These are phyloP conservation scores for Physeter macrocephalus DNA, from an alignment of 2,113 vertebrate species.

Conservation along the genomic window DNA sequence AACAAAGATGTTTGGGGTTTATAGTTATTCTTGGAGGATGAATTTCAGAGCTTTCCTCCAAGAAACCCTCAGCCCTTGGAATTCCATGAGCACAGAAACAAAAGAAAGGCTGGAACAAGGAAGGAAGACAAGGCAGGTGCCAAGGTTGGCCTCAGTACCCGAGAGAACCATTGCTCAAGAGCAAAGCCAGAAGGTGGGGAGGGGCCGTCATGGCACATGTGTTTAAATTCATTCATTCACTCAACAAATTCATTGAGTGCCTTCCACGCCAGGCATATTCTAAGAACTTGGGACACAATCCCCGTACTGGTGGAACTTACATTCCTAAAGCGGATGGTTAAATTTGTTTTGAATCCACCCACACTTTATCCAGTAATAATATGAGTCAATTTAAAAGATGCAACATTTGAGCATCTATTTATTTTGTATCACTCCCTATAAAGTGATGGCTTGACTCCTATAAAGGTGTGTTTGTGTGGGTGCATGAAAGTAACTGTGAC, in stretches of 20 bases:
- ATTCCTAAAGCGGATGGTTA: not conserved
- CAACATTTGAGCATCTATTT: not conserved
- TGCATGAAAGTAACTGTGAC: not conserved
- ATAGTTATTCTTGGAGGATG: not conserved
- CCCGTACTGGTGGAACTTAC: not conserved
- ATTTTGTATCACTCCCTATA: not conserved
- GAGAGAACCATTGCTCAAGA: not conserved
- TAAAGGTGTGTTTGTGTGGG: not conserved
- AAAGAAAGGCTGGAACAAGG: not conserved
- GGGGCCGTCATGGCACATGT: accelerated
- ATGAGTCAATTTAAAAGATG: not conserved
- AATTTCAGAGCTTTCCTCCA: not conserved
- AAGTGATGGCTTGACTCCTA: not conserved
- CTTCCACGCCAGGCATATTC: not conserved
- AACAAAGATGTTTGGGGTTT: not conserved
- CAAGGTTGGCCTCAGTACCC: not conserved
- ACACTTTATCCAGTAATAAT: not conserved
- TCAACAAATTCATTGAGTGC: not conserved
- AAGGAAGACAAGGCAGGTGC: not conserved
- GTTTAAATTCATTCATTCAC: not conserved
- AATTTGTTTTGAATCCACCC: not conserved
- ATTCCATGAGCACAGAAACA: not conserved
- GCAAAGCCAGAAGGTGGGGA: not conserved
- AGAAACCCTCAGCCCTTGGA: not conserved
- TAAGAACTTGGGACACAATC: not conserved